Evolutionary conservation across 2,888 invertebrate species (phyloP).

Genomic region (Asteroscopus sphinx): DNA sequence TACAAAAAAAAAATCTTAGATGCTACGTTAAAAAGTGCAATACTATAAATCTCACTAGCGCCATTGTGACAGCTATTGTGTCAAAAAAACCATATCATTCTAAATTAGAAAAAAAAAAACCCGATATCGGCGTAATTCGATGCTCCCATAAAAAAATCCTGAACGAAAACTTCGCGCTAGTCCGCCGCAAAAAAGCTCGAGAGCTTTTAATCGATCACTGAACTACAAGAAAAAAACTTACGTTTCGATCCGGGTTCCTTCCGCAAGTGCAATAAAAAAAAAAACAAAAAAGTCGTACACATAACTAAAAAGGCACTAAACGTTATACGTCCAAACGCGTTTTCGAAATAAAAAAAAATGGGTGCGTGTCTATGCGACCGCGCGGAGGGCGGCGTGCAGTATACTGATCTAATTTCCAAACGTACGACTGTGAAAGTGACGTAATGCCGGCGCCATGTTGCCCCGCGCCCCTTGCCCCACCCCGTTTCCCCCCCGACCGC

Average conservation of each 20-base stretch:
- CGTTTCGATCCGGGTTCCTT: constrained; percentile 64
- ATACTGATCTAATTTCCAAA: constrained; percentile 87
- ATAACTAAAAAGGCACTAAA: constrained; percentile 66
- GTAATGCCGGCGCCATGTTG: constrained; percentile 86
- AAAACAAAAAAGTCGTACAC: constrained; percentile 70
- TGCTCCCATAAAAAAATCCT: constrained; percentile 58
- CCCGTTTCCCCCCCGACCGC: constrained; percentile 67
- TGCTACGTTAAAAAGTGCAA: constrained; percentile 39
- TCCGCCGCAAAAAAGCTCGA: constrained; percentile 70
- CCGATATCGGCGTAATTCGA: constrained; percentile 63
- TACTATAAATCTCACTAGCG: constrained; percentile 30
- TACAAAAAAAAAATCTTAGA: constrained; percentile 28
- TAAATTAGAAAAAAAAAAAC: constrained; percentile 52
- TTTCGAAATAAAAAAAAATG: constrained; percentile 54
- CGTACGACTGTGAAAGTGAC: constrained; percentile 86
- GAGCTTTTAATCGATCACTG: constrained; percentile 72
- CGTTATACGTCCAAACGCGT: constrained; percentile 65
- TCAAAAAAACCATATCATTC: constrained; percentile 48
- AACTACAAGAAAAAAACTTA: constrained; percentile 72
- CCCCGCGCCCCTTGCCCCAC: constrained; percentile 69
- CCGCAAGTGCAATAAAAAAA: constrained; percentile 62
- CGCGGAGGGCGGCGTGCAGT: constrained; percentile 71
- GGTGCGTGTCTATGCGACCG: constrained; percentile 58
- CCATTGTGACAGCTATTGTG: constrained; percentile 34
- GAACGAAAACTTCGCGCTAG: constrained; percentile 64